Evolutionary conservation across 2,888 invertebrate genomes (phyloP), one percentile per base, ranked within the genome.

Genomic region (Eupithecia abbreviata): DNA sequence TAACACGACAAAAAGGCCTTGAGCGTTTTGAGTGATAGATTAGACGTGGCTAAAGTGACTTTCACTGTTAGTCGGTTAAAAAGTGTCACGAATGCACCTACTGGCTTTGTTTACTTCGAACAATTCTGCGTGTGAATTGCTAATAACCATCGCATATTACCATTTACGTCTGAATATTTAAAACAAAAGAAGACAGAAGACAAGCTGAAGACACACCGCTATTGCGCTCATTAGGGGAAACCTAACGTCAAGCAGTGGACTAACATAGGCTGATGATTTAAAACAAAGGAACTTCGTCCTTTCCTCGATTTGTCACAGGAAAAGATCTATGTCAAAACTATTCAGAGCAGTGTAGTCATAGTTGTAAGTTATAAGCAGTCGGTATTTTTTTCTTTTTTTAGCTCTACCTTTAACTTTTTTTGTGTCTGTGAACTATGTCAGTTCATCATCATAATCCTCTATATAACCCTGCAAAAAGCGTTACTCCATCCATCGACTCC

Each of bases 51-150:
- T 82, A 76, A 81, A 85, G 85, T 45, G 41, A 92, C 94, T 94
- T 94, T 94, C 93, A 92, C 94, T 91, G 86, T 85, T 89, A 89
- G 87, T 88, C 89, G 88, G 88, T 90, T 90, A 90, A 75, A 75
- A 78, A 75, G 49, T 73, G 73, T 76, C 73, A 73, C 75, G 75
- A 77, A 77, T 77, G 72, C 71, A 30, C 66, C 15, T 47, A 72
- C 72, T 55, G 43, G 71, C 72, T 65, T 68, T 68, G 68, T 68
- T 68, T 68, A 68, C 68, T 43, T 43, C 9, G 10, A 15, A 15
- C 68, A n/a, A n/a, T n/a, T 43, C 30, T 71, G 74, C 70, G 73
- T 55, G 55, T 68, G 67, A 49, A 68, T 68, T 42, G 1, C 6
- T 45, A 68, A 45, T 68, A 7, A 66, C 15, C 15, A 66, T 41